A percentile compares a stretch with the other conserved stretches of the same genome.
Conservation (phyloP, 2,888 invertebrate species). For the Ormyrus pomaceus region DNA sequence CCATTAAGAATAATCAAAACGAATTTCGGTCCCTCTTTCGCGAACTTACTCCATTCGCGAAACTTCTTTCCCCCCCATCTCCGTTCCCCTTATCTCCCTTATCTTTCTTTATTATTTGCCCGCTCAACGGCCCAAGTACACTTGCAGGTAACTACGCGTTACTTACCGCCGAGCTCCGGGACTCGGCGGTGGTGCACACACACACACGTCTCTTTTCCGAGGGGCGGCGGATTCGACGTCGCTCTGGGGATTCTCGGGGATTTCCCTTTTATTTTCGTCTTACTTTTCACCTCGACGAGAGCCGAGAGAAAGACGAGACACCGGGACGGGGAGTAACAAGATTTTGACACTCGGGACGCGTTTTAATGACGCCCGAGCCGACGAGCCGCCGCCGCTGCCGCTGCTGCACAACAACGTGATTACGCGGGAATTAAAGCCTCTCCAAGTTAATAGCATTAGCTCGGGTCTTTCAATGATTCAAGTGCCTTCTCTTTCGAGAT, state of each 20-base stretch:
- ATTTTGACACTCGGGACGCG: slow-evolving; percentile 15
- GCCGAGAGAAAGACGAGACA: too few relatives aligned
- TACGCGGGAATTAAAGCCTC: slow-evolving; percentile 21
- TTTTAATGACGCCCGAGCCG: slow-evolving; percentile 16
- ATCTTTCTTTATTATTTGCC: slow-evolving; percentile 28
- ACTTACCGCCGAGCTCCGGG: slow-evolving; percentile 4
- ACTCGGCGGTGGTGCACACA: too few relatives aligned
- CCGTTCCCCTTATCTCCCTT: background rate
- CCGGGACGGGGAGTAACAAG: background rate
- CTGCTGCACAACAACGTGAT: slow-evolving; percentile 2
- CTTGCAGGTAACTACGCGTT: background rate
- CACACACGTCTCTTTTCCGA: too few relatives aligned
- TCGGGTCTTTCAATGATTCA: too few relatives aligned
- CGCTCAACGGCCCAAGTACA: background rate
- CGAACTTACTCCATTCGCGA: background rate
- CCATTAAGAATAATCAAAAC: slow-evolving; percentile 19
- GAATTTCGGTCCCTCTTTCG: slow-evolving; percentile 8
- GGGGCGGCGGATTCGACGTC: background rate
- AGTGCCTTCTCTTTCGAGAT: too few relatives aligned
- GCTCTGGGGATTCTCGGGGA: slow-evolving; percentile 21
- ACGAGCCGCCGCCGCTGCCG: background rate
- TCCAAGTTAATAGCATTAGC: slow-evolving; percentile 29
- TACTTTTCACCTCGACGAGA: slow-evolving; percentile 3
- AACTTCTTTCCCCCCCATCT: background rate
- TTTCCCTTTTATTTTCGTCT: slow-evolving; percentile 27